Base-by-base conservation (phyloP, 2,113 vertebrate genomes). In the Caranx ignobilis region DNA sequence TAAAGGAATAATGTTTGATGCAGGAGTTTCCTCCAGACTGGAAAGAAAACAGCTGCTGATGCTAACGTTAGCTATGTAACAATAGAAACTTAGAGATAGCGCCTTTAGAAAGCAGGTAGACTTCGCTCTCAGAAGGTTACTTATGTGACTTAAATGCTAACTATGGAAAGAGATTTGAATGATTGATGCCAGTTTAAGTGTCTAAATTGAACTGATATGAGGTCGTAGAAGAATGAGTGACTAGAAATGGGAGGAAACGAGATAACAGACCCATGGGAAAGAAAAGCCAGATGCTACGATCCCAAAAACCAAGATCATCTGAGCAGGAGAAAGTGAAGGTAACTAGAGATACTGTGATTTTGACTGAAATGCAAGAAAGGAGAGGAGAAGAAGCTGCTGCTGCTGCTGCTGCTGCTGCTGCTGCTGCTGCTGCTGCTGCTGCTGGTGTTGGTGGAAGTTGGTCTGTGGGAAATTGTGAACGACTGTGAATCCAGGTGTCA, bases 401-500 rank as follows among this genome's bases (percentile, higher is more conserved):
- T 48, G 47, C n/a, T n/a, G n/a, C n/a, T n/a, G n/a, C n/a, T n/a
- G n/a, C 52, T 11, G 47, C 1, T 48, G 47, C 26, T 26, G 59
- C 39, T 45, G 68, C 52, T 11, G 68, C 52, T 11, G 47, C 1
- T 48, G 47, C 26, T 26, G 59, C 39, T 45, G 68, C 52, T 11
- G 47, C 1, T 48, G 47, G 43, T 54, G 55, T 13, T 63, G 43
- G 54, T 45, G 21, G 55, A 71, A 60, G 72, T 67, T 55, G 71
- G 45, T 65, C 19, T 45, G 59, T 41, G 67, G 21, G 50, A 85
- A 77, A 72, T 65, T 43, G 84, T 21, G 10, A 81, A 59, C 50
- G 21, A 73, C 74, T 71, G 68, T 52, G 82, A 81, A 87, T 88
- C 78, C 87, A 90, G 85, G 92, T 91, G 86, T 81, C 82, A 75